Conservation (phyloP, 2,888 invertebrate genomes). For the Drosophila nr. perissopoda region DNA sequence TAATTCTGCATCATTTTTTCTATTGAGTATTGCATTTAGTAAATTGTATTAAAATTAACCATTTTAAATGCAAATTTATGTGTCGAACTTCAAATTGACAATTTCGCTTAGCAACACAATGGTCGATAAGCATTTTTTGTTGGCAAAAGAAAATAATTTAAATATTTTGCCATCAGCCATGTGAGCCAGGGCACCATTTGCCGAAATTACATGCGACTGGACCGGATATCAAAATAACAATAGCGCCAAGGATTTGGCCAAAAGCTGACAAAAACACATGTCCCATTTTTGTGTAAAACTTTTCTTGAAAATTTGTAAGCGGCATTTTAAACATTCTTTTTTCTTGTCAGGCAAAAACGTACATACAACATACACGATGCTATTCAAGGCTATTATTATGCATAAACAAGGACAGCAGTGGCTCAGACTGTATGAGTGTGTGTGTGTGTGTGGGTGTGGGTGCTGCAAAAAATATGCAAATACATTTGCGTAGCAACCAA, state of each 20-base stretch:
- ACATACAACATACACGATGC: conserved; percentile 10
- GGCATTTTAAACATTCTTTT: conserved; percentile 33
- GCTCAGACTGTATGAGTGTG: conserved; percentile 6
- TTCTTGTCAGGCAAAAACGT: conserved; percentile 5
- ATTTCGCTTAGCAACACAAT: conserved; percentile 32
- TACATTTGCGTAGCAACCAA: conserved; percentile 61
- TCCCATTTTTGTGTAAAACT: conserved; percentile 68
- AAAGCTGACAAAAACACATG: conserved; percentile 76
- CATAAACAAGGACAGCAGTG: conserved; percentile 56
- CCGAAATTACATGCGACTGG: conserved; percentile 37
- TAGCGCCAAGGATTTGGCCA: conserved; percentile 33
- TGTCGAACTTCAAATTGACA: conserved; percentile 28
- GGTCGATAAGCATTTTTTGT: conserved; percentile 30
- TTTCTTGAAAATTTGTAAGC: conserved; percentile 70
- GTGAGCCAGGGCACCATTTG: conserved; percentile 8
- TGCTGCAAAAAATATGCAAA: conserved; percentile 71
- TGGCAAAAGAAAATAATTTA: conserved; percentile 49
- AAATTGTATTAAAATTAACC: conserved; percentile 23
- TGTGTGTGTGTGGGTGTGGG: conserved; percentile 18
- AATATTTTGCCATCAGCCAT: conserved; percentile 41
- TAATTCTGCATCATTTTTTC: neutral
- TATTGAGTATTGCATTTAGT: too few species aligned
- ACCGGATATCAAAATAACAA: conserved; percentile 27
- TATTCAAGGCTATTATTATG: conserved; percentile 62
- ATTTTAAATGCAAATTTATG: conserved; percentile 47